Evolutionary conservation across 92 coral and sea anemone species (phyloP).

Genomic region (Porites lobata): DNA sequence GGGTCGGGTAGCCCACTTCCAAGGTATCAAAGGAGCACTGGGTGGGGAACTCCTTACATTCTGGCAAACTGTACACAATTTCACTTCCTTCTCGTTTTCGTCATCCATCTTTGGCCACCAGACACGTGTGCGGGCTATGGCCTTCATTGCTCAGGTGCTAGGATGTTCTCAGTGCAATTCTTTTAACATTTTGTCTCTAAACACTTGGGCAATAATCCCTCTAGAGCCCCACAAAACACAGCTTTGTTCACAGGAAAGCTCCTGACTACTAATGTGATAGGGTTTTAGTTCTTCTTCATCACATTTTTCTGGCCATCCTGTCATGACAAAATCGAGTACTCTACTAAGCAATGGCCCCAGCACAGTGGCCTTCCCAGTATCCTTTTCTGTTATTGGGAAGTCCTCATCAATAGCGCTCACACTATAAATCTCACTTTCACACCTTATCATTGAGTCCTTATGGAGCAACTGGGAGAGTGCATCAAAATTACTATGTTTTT

Average conservation of each 20-base stretch:
- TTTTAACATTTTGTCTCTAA: slow-evolving; percentile 33
- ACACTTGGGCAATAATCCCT: slow-evolving; percentile 39
- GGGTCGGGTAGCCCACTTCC: slow-evolving; percentile 75
- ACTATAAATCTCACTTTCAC: slow-evolving; percentile 33
- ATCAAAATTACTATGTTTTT: slow-evolving; percentile 38
- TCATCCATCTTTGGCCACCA: slow-evolving; percentile 72
- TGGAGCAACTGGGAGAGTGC: slow-evolving; percentile 40
- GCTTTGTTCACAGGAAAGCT: slow-evolving; percentile 58
- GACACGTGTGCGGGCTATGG: slow-evolving; percentile 60
- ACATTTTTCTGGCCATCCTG: slow-evolving; percentile 59
- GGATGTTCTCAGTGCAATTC: slow-evolving; percentile 56
- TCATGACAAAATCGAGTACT: slow-evolving; percentile 50
- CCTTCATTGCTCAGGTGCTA: slow-evolving; percentile 59
- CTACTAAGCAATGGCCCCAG: slow-evolving; percentile 51
- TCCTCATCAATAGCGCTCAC: slow-evolving; percentile 53
- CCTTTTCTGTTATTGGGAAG: slow-evolving; percentile 61
- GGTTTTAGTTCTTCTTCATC: slow-evolving; percentile 47
- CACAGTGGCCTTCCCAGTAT: slow-evolving; percentile 58
- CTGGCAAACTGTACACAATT: slow-evolving; percentile 60
- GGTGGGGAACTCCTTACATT: slow-evolving; percentile 52
- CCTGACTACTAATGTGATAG: slow-evolving; percentile 37
- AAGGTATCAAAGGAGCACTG: slow-evolving; percentile 68
- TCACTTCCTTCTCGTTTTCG: slow-evolving; percentile 47
- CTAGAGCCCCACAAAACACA: slow-evolving; percentile 69
- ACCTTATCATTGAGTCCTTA: slow-evolving; percentile 43